Evolutionary conservation across 2,797 vertebrate species (phyloP), one percentile per base, ranked within the genome.

Genomic region (Crocidura indochinensis): DNA sequence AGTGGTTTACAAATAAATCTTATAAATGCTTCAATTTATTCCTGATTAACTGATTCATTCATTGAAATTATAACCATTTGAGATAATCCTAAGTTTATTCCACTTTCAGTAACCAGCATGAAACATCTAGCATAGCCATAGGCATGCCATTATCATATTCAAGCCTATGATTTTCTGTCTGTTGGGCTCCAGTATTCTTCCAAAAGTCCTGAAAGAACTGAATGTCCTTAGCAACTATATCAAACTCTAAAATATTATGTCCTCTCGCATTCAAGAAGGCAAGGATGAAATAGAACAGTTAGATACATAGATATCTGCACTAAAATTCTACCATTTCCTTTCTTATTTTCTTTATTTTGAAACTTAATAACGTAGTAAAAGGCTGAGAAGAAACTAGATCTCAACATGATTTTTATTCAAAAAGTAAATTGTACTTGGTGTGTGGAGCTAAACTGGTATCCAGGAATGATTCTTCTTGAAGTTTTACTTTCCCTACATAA

Each of bases 11-110:
- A 94, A 47, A 24, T 38, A 24, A 6, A 24, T 84, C 68, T 44
- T 51, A 11, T 51, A 91, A 92, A 75, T 46, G 87, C 5, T 74
- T 47, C 6, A 1, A 20, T 72, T 19, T 51, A 94, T 87, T 20
- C n/a, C 89, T 84, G 62, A 89, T 65, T 71, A 64, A 86, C 2
- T 53, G 2, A 20, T 26, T 62, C 4, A 7, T 14, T 87, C 29
- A 81, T 2, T 73, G 38, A 73, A 49, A 82, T 84, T 3, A 14
- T 49, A 29, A 1, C 51, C 4, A 6, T 14, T n/a, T 56, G 2
- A 44, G 15, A 1, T 65, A 62, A 29, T 0, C 14, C 8, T 38
- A 87, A 65, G 67, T 78, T 3, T 79, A 7, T 11, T 81, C 22
- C 56, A 10, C 22, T 62, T 74, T 38, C 7, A 83, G 67, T 10